Conservation (phyloP, 64 coral and sea anemone genomes). For the Exaiptasia diaphana region DNA sequence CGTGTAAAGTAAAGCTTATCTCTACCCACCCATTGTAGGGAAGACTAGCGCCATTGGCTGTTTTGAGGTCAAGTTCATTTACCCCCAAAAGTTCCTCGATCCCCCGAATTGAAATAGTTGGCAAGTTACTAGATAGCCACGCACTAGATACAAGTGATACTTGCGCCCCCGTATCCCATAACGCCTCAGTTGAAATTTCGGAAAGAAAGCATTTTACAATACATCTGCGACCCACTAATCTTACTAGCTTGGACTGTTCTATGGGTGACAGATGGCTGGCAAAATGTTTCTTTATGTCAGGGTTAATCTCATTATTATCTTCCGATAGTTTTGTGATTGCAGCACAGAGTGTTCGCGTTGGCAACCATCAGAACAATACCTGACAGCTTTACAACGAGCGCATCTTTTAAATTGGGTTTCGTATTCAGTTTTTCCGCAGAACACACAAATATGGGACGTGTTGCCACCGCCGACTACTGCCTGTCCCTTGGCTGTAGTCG, state of each 20-base stretch:
- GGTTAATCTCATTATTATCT: not conserved
- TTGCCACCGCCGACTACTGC: not conserved
- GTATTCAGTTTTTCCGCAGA: slow-evolving; percentile 6
- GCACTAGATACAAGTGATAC: slow-evolving; percentile 48
- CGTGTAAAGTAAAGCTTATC: slow-evolving; percentile 22
- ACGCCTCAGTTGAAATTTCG: not conserved
- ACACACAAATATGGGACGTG: slow-evolving; percentile 13
- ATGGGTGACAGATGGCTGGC: slow-evolving; percentile 18
- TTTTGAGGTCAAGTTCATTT: slow-evolving; percentile 40
- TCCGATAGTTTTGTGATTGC: slow-evolving; percentile 21
- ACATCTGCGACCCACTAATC: slow-evolving; percentile 57
- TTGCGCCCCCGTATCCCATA: slow-evolving; percentile 74
- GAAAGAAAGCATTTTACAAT: slow-evolving; percentile 37
- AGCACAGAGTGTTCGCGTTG: slow-evolving; percentile 36
- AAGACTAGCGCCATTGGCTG: slow-evolving; percentile 55
- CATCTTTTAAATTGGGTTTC: not conserved
- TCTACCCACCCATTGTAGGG: slow-evolving; percentile 55
- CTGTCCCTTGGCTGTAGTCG: slow-evolving; percentile 31
- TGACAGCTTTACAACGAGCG: slow-evolving; percentile 15
- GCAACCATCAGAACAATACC: slow-evolving; percentile 52
- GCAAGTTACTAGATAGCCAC: not conserved
- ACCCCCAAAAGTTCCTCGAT: slow-evolving; percentile 41
- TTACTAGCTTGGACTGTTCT: slow-evolving; percentile 35
- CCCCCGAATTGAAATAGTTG: slow-evolving; percentile 23
- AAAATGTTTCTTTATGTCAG: not conserved